Evolutionary conservation across 2,113 vertebrate genomes (phyloP), one percentile per base, ranked within the genome.

Genomic region (Ictalurus furcatus): DNA sequence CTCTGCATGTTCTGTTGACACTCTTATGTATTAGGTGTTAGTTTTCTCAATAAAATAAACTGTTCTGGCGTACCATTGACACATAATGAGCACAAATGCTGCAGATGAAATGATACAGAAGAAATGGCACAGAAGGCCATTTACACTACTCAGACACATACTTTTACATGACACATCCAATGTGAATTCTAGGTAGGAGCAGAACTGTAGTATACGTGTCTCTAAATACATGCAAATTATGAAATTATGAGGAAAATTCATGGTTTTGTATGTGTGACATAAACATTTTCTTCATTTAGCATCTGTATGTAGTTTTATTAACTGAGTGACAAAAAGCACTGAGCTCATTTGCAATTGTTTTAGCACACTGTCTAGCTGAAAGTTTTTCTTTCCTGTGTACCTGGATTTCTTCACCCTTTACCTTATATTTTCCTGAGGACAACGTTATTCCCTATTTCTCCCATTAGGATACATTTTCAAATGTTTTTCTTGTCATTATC

Each of bases 401-500:
- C 6, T 9, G 28, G 56, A 8, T 61, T 61, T 61, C 34, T 79
- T 79, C 23, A 7, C 30, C 9, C 4, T 37, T 82, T 34, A 59
- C 79, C n/a, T 21, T 80, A 80, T 80, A 58, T 81, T 58, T 82
- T 34, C 48, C 79, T 19, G 16, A 56, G 79, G 37, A 30, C 28
- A 56, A 81, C 79, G 34, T 19, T 81, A 17, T 80, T 80, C 48
- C 25, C 13, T 56, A 54, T 54, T 80, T 80, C 14, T 17, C 78
- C 78, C 48, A 80, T 56, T 54, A 80, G 76, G 48, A 54, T 28
- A 52, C 6, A 81, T 19, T 30, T 58, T 81, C 28, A 81, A 81
- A 58, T 82, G 79, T 59, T 82, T 58, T 82, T 82, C 79, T 34
- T 82, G 79, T 82, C n/a, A 82, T 82, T 82, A 82, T 82, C n/a